Evolutionary conservation across 2,888 invertebrate genomes (phyloP), one percentile per base, ranked within the genome.

Genomic region (Magallana nippona): DNA sequence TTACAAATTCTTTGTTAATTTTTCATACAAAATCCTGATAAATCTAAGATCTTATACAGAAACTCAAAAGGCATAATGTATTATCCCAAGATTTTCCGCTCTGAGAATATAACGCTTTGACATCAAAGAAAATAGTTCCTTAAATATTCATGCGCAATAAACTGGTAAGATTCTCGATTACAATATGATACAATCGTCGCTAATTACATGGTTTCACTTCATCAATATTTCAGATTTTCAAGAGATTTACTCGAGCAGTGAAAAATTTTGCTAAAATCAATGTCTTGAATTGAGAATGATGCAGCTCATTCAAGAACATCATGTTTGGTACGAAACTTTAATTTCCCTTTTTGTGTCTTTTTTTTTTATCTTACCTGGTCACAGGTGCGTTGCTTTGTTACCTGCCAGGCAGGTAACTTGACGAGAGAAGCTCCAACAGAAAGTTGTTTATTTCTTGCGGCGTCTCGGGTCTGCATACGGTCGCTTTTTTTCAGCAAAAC

Each of bases 111-210:
- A 27, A 63, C 63, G 63, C 63, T 27, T 22, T 71, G 71, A 71
- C 71, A 71, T 71, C 71, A 71, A 71, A 71, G 71, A 71, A 71
- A 71, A 22, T 71, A 71, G 71, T 71, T 71, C 71, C 71, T 71
- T 15, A 27, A 71, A 71, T 71, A 71, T 71, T 71, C 71, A 71
- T 71, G 71, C 71, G 71, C 71, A 27, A 71, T 71, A 71, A 71
- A 71, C 71, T 71, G 32, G 22, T 71, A 32, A 22, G 32, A 71
- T 71, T 32, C 22, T 3, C 15, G 71, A 71, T 27, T 71, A 71
- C 32, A 22, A 32, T 13, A 22, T 71, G 22, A 71, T 71, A 60
- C 60, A 71, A 71, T 22, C 71, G 32, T 32, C 0, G 71, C 71
- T 71, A 71, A 71, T 71, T 71, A 71, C 15, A 19, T 32, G 15